Conservation (phyloP, 2,888 invertebrate genomes). For the Hartigia nigra region DNA sequence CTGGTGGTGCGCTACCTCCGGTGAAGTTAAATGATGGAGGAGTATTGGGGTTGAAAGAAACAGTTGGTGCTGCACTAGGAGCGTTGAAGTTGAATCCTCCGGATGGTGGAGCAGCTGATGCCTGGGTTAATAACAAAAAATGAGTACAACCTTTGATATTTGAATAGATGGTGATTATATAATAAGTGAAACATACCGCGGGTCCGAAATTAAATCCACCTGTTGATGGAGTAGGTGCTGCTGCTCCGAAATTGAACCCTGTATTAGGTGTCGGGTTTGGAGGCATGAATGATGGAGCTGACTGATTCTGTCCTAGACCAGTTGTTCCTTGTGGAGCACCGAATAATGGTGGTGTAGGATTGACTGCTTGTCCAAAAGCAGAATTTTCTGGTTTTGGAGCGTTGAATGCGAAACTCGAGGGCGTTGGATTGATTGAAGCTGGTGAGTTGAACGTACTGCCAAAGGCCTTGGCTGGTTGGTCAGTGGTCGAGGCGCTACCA, state of each 20-base stretch:
- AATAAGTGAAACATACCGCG: neutral
- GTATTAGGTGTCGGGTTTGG: slow-evolving; percentile 20
- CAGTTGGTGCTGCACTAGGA: slow-evolving; percentile 33
- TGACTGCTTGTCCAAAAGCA: slow-evolving; percentile 41
- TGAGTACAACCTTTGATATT: slow-evolving; percentile 1
- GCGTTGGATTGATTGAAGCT: slow-evolving; percentile 27
- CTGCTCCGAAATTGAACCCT: slow-evolving; percentile 54
- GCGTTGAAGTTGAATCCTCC: slow-evolving; percentile 61
- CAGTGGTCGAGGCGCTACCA: slow-evolving; percentile 34
- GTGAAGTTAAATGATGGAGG: slow-evolving; percentile 69
- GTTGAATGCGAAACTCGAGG: slow-evolving; percentile 48
- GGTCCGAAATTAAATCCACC: slow-evolving; percentile 50
- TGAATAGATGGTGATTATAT: neutral
- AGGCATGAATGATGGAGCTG: slow-evolving; percentile 34
- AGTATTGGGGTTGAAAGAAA: slow-evolving; percentile 64
- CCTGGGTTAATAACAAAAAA: slow-evolving; percentile 3
- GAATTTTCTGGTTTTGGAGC: slow-evolving; percentile 40
- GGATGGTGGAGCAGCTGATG: slow-evolving; percentile 42
- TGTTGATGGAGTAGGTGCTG: slow-evolving; percentile 40
- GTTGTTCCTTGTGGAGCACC: slow-evolving; percentile 37
- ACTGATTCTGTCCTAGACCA: slow-evolving; percentile 30
- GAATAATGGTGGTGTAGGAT: slow-evolving; percentile 45
- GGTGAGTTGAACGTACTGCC: slow-evolving; percentile 44
- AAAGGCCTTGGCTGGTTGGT: slow-evolving; percentile 39
- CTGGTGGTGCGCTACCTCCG: slow-evolving; percentile 61